Conservation (phyloP, 2,113 vertebrate genomes). For the Neofelis nebulosa region DNA sequence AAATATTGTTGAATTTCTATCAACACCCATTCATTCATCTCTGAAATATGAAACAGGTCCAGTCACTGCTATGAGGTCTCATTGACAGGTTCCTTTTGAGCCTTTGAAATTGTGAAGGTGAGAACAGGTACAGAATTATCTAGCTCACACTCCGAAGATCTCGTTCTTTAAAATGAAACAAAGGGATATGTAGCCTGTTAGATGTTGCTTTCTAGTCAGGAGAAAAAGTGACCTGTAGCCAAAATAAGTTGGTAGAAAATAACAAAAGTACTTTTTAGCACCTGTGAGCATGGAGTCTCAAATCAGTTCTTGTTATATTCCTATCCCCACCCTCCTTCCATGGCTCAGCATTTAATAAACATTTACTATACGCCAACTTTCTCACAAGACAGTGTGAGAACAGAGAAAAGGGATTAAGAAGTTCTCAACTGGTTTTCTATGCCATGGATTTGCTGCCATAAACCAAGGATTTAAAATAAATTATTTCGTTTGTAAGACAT, state of each 20-base stretch:
- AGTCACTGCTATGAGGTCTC: neutral
- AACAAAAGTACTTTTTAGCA: neutral
- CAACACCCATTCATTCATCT: neutral
- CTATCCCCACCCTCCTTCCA: neutral
- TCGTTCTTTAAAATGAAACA: neutral
- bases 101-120: neutral
- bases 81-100: neutral
- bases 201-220: neutral
- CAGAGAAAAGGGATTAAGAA: neutral
- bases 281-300: neutral
- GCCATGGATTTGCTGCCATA: neutral
- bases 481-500: neutral
- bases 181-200: neutral
- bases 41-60: neutral
- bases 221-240: neutral
- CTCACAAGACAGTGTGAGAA: neutral
- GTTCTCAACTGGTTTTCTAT: neutral
- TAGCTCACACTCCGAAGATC: neutral
- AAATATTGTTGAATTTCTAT: conserved; percentile 41
- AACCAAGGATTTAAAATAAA: neutral
- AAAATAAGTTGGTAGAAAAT: neutral
- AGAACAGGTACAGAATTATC: neutral
- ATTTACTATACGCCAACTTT: neutral
- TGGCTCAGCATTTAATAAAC: neutral
- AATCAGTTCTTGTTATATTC: neutral